Base-by-base conservation (phyloP, 1,140 invertebrate genomes). In the Aradophagus sp. region DNA sequence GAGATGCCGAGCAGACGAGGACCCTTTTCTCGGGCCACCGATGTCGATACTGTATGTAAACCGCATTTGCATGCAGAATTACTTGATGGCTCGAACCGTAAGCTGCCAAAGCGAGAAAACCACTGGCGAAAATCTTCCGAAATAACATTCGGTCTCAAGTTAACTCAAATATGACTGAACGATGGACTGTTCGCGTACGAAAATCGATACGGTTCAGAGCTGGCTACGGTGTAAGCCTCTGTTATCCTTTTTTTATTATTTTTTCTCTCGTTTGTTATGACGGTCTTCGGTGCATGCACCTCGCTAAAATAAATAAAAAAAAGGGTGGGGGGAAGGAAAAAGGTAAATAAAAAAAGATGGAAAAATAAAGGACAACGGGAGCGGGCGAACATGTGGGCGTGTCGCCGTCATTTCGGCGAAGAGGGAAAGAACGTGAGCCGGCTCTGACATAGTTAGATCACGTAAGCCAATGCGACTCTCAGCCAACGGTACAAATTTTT, bases 401-500 rank as follows among this genome's bases (percentile, higher is more conserved):
- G 29, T 8, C 20, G 20, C n/a, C n/a, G n/a, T n/a, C n/a, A n/a
- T n/a, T n/a, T n/a, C n/a, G n/a, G n/a, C n/a, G n/a, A n/a, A 23
- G 20, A 23, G 20, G 8, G 20, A 23, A 8, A 23, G 20, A 23
- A 8, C 4, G 20, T 23, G 20, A 36, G 55, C 55, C 55, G 48
- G 34, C 48, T 68, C 55, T 47, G 65, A 55, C 41, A 15, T 56
- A 61, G 26, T 38, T 63, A 52, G 47, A 38, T 32, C 32, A 34
- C 36, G 34, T 20, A 63, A 61, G 31, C 41, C 45, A 67, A 36
- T 38, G 52, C 20, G 45, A 56, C 11, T 31, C 36, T 47, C 42
- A 67, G 69, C 55, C 63, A 65, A 63, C 58, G 55, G 71, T 74
- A 74, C 71, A 74, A 74, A 74, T 66, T 74, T 74, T 74, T 74